These are phyloP conservation scores for Meriones psammophilus DNA, from an alignment of 2,797 vertebrate species.

Conservation along the genomic window DNA sequence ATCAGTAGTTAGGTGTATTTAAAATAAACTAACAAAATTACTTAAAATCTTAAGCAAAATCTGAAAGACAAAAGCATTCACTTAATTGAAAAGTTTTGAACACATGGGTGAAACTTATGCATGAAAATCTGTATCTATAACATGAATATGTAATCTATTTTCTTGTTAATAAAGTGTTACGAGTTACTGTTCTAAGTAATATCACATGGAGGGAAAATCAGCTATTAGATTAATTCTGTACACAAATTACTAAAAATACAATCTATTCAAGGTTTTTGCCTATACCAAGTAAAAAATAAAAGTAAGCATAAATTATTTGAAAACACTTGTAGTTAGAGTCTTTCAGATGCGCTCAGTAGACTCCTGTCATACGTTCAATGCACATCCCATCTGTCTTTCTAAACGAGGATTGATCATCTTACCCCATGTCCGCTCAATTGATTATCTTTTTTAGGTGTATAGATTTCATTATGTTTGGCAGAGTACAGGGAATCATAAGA, in stretches of 20 bases:
- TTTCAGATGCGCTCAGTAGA: too few relatives aligned
- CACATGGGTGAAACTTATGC: not conserved
- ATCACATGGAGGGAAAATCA: not conserved
- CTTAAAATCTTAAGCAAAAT: not conserved
- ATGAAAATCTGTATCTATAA: not conserved
- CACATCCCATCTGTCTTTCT: too few relatives aligned
- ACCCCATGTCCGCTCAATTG: too few relatives aligned
- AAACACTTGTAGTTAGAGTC: too few relatives aligned
- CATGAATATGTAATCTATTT: not conserved
- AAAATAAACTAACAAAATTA: not conserved
- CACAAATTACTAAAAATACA: not conserved
- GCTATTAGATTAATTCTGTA: not conserved
- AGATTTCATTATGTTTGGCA: too few relatives aligned
- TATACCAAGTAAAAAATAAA: too few relatives aligned
- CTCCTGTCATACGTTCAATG: too few relatives aligned
- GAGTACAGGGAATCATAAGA: too few relatives aligned
- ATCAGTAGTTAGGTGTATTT: too few relatives aligned
- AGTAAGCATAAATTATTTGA: too few relatives aligned
- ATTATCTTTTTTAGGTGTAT: too few relatives aligned
- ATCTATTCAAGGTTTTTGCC: not conserved
- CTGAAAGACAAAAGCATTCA: not conserved
- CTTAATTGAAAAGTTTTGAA: not conserved
- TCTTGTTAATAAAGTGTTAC: not conserved
- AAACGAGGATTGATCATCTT: too few relatives aligned
- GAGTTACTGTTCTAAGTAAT: not conserved